Percentiles rank a stretch among this genome's conserved stretches.
Conservation (phyloP, 1,140 invertebrate genomes). For the Platorchestia sp. region DNA sequence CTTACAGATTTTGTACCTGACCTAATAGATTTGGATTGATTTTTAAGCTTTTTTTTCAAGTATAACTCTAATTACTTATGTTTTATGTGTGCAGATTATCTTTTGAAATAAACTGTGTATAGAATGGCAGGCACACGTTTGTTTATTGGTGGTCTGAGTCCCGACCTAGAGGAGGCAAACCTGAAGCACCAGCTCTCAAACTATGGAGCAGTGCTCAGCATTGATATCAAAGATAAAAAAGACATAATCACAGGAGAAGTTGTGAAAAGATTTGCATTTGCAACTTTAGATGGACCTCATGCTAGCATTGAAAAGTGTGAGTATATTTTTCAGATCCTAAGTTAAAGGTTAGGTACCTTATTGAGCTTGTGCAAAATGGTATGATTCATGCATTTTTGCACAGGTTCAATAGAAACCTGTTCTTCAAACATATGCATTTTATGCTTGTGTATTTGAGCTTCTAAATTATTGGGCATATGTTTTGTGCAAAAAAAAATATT, state of each 20-base stretch:
- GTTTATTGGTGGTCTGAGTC: constrained; percentile 9
- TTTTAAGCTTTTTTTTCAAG: neutral
- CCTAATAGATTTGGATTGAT: too few species aligned
- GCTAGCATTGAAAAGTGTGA: constrained; percentile 29
- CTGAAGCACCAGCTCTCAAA: neutral
- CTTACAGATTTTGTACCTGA: too few species aligned
- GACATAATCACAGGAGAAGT: constrained; percentile 23
- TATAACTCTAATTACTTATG: neutral
- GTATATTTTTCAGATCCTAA: neutral
- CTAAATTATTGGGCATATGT: neutral
- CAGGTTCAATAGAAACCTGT: neutral
- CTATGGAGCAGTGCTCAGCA: neutral
- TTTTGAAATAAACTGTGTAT: neutral
- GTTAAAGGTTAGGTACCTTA: neutral
- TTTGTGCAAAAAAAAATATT: neutral
- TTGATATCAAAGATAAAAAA: constrained; percentile 34
- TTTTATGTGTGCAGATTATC: neutral
- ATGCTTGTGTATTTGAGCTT: neutral
- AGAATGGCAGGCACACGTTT: neutral
- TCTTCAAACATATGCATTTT: neutral
- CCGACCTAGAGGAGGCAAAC: neutral
- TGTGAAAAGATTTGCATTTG: constrained; percentile 41
- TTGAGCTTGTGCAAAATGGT: neutral
- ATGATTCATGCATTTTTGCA: neutral
- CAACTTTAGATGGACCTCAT: constrained; percentile 11